A percentile compares a stretch with the other conserved stretches of the same genome.
These are phyloP conservation scores for Mycteria americana DNA, from an alignment of 2,797 vertebrate species.

Conservation along the genomic window DNA sequence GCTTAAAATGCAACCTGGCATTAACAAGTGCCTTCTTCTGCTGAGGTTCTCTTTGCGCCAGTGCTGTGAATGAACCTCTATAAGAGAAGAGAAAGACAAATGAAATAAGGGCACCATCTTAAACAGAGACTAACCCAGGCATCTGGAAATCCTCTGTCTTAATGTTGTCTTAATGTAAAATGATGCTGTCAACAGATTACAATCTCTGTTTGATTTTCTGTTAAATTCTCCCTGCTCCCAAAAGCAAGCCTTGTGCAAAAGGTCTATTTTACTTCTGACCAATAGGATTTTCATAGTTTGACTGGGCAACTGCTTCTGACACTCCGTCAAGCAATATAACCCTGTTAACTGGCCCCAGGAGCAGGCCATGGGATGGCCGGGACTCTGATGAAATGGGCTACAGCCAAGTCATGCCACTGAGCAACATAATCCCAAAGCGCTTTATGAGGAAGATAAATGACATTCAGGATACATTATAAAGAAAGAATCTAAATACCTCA, in stretches of 20 bases:
- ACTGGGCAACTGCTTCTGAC: background rate
- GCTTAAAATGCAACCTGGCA: background rate
- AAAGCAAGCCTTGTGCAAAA: background rate
- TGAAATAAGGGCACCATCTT: background rate
- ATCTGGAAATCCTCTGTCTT: background rate
- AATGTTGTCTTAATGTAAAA: background rate
- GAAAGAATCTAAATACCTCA: background rate
- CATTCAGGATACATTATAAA: background rate
- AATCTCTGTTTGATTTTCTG: background rate
- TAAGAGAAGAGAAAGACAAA: background rate
- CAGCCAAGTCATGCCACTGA: background rate
- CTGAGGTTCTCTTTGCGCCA: background rate
- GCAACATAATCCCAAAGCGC: background rate
- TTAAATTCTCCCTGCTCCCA: background rate
- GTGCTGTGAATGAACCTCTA: background rate
- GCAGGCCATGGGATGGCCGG: rapidly evolving
- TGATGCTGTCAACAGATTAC: background rate
- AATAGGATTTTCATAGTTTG: background rate
- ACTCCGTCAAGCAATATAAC: background rate
- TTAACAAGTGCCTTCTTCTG: background rate
- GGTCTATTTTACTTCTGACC: background rate
- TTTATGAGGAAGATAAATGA: background rate
- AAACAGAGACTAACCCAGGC: background rate
- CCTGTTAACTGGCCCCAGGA: rapidly evolving
- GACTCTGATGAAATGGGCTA: background rate